Evolutionary conservation across 1,140 invertebrate genomes (phyloP).

Genomic region (Bombus polaris): DNA sequence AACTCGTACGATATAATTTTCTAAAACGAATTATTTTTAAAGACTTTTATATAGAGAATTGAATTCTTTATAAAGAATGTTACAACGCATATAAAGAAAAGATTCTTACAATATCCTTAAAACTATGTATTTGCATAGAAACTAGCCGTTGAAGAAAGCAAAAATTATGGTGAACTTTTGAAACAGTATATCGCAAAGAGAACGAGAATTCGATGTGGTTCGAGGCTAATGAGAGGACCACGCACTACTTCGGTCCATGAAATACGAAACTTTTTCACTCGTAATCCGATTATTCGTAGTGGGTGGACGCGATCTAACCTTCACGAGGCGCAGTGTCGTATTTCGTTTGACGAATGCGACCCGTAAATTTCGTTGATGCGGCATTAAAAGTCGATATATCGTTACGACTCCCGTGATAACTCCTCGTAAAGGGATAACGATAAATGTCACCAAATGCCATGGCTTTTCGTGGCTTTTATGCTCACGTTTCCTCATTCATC

Average conservation of each 20-base stretch:
- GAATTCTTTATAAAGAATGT: no score
- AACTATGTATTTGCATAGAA: no score
- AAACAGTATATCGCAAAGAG: not conserved
- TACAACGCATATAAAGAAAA: no score
- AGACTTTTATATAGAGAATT: no score
- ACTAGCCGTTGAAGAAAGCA: no score
- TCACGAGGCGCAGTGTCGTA: slow-evolving; percentile 27
- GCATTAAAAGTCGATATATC: slow-evolving; percentile 54
- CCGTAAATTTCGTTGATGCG: slow-evolving; percentile 57
- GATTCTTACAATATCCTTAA: no score
- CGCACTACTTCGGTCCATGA: slow-evolving; percentile 21
- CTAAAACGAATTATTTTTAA: no score
- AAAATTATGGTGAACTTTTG: not conserved
- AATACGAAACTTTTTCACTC: slow-evolving; percentile 55
- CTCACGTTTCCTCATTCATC: slow-evolving; percentile 20
- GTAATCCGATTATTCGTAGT: slow-evolving; percentile 50
- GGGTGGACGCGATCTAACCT: slow-evolving; percentile 56
- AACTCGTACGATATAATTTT: no score
- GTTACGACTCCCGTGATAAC: slow-evolving; percentile 59
- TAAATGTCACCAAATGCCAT: slow-evolving; percentile 49
- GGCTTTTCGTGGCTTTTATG: slow-evolving; percentile 48
- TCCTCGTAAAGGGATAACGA: slow-evolving; percentile 53
- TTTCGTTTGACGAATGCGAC: slow-evolving; percentile 58
- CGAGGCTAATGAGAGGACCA: slow-evolving; percentile 26
- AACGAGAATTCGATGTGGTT: not conserved